A percentile compares a stretch with the other conserved stretches of the same genome.
Evolutionary conservation across 2,888 invertebrate species (phyloP).

Genomic region (Nycteola revayana): DNA sequence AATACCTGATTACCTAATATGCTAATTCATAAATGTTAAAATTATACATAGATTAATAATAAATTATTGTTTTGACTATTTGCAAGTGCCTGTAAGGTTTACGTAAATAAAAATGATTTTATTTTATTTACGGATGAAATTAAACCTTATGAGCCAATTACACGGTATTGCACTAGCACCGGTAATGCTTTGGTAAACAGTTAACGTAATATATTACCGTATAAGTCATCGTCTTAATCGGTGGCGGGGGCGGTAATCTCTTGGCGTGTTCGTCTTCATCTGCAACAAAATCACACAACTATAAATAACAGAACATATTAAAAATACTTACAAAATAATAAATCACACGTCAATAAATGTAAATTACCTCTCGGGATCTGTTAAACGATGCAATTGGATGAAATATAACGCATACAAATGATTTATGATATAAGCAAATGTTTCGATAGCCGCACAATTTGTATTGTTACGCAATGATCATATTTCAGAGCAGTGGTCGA

Average conservation of each 20-base stretch:
- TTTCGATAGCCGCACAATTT: constrained; percentile 20
- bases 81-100: no score
- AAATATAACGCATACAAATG: constrained; percentile 14
- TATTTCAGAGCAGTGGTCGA: constrained; percentile 7
- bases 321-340: constrained; percentile 18
- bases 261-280: constrained; percentile 85
- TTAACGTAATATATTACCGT: constrained; percentile 78
- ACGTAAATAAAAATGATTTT: no score
- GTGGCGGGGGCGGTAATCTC: constrained; percentile 84
- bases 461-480: constrained; percentile 14
- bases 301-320: constrained; percentile 2
- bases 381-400: constrained; percentile 12
- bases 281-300: constrained; percentile 55
- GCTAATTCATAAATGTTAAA: no score
- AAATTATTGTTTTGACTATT: no score
- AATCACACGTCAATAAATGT: constrained; percentile 6
- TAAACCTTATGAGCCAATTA: no score
- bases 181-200: no score
- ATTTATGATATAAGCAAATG: constrained; percentile 21
- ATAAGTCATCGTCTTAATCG: constrained; percentile 89
- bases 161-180: no score
- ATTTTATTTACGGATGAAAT: no score
- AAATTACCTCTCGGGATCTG: constrained; percentile 18
- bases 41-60: no score
- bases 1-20: no score